These are phyloP conservation scores for Chanos chanos DNA, from an alignment of 2,797 vertebrate species.

Conservation along the genomic window DNA sequence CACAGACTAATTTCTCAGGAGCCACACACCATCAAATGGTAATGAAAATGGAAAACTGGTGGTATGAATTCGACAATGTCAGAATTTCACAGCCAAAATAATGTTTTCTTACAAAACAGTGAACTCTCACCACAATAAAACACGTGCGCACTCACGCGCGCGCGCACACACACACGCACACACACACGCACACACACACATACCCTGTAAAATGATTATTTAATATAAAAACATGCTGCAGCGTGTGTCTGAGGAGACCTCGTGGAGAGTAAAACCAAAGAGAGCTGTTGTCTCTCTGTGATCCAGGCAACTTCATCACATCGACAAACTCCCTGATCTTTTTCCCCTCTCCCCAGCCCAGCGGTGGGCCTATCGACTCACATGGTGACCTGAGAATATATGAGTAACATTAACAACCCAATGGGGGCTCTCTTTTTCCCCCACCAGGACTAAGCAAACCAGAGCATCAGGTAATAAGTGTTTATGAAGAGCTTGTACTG, in stretches of 20 bases:
- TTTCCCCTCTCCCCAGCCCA: conserved; percentile 29
- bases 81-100: too few relatives aligned
- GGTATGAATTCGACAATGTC: too few relatives aligned
- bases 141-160: conserved; percentile 30
- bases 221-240: conserved; percentile 44
- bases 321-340: conserved; percentile 15
- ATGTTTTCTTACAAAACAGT: conserved; percentile 1
- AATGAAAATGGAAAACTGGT: too few relatives aligned
- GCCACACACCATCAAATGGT: too few relatives aligned
- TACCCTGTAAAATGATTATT: conserved; percentile 16
- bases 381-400: conserved; percentile 37
- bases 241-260: conserved; percentile 19
- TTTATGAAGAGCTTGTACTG: conserved; percentile 50
- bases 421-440: conserved; percentile 33
- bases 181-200: neutral
- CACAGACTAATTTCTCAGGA: too few relatives aligned
- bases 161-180: conserved; percentile 17
- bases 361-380: conserved; percentile 16
- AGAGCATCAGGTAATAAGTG: conserved; percentile 47
- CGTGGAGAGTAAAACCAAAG: conserved; percentile 39
- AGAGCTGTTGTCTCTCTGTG: conserved; percentile 30
- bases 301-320: conserved; percentile 38
- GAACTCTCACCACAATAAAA: conserved; percentile 3
- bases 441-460: conserved; percentile 49
- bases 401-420: conserved; percentile 35